Evolutionary conservation across 1,140 invertebrate species (phyloP), one percentile per base, ranked within the genome.

Genomic region (Heterodera schachtii): DNA sequence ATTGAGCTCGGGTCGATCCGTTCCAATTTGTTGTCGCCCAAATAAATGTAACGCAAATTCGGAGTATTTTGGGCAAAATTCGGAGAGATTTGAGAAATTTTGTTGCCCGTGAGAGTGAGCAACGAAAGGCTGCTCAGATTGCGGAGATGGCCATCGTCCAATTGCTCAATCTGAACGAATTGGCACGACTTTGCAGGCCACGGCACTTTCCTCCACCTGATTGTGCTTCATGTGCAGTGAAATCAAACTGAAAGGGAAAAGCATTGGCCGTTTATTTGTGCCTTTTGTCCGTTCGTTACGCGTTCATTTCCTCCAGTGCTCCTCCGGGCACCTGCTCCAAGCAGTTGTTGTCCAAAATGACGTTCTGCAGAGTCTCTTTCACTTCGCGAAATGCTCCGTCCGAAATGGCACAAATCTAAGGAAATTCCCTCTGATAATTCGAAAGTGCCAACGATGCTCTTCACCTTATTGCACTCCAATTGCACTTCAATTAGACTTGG

Each of bases 211-310:
- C 11, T 49, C 67, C 81, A 88, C 87, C 81, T 87, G 81, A 77
- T 89, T 89, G 80, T 90, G 83, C 79, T 90, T 88, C 41, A 90
- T 69, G 69, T 89, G 88, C 66, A 89, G 77, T 49, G 88, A 89
- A 81, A 89, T 88, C 19, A 89, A 80, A 2, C 57, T 64, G 5
- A 64, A 64, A 3, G 11, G 11, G 57, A 31, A 31, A 31, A 31
- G 31, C 31, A 31, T 31, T 31, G 31, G 31, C 31, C 31, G 31
- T 31, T 31, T 31, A 31, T 31, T 31, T 31, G 31, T 31, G 31
- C 31, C 31, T 31, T 31, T 31, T 31, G 1, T 31, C 31, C 31
- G 31, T 31, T 31, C 31, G 31, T 31, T 64, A 64, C 66, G 80
- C 81, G n/a, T 84, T 75, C 87, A 89, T 86, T 44, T 84, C 87